Percentiles rank a stretch among this genome's conserved stretches.
Evolutionary conservation across 1,140 invertebrate species (phyloP).

Genomic region (Drosophila setifemur): DNA sequence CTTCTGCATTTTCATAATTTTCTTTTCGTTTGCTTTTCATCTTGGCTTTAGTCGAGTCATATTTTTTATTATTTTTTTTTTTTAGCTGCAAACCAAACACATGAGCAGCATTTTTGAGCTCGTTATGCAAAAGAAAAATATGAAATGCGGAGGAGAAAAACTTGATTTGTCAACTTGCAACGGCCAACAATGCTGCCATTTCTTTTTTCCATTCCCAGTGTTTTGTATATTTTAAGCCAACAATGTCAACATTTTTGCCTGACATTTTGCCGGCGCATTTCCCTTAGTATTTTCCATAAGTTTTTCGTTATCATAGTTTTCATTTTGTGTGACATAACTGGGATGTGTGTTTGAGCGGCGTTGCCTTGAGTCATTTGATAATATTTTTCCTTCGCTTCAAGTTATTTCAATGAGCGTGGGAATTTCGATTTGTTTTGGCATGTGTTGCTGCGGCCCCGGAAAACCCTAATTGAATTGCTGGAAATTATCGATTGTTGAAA

Average conservation of each 20-base stretch:
- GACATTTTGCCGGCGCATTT: constrained; percentile 56
- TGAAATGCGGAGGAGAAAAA: constrained; percentile 44
- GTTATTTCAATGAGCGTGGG: constrained; percentile 47
- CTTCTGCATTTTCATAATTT: constrained; percentile 40
- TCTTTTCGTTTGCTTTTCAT: constrained; percentile 19
- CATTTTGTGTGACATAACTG: constrained; percentile 45
- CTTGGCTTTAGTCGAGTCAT: constrained; percentile 27
- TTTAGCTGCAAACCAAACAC: constrained; percentile 29
- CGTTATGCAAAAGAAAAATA: constrained; percentile 49
- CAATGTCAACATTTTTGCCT: constrained; percentile 63
- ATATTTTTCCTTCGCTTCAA: constrained; percentile 12
- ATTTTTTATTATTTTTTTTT: no score
- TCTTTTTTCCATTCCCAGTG: constrained; percentile 4
- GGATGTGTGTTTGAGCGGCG: constrained; percentile 10
- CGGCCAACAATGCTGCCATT: constrained; percentile 9
- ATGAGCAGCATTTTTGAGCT: constrained; percentile 19
- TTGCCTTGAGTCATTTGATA: constrained; percentile 51
- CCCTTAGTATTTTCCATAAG: not conserved
- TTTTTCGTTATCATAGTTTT: constrained; percentile 33
- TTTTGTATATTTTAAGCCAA: constrained; percentile 56
- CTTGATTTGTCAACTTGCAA: constrained; percentile 45
- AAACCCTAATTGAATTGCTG: constrained; percentile 31
- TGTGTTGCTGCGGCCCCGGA: constrained; percentile 33
- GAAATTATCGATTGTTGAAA: constrained; percentile 52
- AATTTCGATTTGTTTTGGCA: constrained; percentile 62